Percentiles rank a stretch among this genome's conserved stretches.
phyloP scores from a whole-genome alignment of 2,888 invertebrate species.

The Anthophora plumipes region DNA sequence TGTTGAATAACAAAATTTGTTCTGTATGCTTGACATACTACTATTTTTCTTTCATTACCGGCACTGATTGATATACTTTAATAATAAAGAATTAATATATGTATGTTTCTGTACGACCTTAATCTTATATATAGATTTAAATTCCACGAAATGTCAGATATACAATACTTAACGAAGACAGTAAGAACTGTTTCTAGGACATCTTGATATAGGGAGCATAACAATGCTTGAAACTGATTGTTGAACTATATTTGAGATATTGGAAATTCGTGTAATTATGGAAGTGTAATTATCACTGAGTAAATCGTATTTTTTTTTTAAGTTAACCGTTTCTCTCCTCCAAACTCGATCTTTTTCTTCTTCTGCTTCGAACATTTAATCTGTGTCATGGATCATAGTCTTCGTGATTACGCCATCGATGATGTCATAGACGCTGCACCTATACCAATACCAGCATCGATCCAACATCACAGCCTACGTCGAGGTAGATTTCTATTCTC shows the following conservation, averaged over 20 bases:
- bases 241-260: neutral
- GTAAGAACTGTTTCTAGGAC: neutral
- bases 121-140: neutral
- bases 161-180: no score
- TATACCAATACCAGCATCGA: constrained; percentile 43
- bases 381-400: constrained; percentile 72
- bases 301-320: constrained; percentile 7
- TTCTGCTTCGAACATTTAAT: constrained; percentile 51
- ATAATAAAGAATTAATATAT: no score
- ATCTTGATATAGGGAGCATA: neutral
- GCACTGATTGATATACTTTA: no score
- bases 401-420: constrained; percentile 76
- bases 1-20: no score
- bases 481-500: constrained; percentile 54
- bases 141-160: neutral
- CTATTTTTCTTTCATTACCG: no score
- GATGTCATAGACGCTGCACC: constrained; percentile 71
- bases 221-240: neutral
- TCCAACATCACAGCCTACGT: constrained; percentile 49
- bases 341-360: constrained; percentile 50
- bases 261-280: neutral
- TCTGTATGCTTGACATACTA: no score
- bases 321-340: constrained; percentile 23
- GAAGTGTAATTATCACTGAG: neutral
- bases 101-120: no score